A percentile compares a stretch with the other conserved stretches of the same genome.
These are phyloP conservation scores for Pagrus major DNA, from an alignment of 2,113 vertebrate genomes.

Conservation along the genomic window DNA sequence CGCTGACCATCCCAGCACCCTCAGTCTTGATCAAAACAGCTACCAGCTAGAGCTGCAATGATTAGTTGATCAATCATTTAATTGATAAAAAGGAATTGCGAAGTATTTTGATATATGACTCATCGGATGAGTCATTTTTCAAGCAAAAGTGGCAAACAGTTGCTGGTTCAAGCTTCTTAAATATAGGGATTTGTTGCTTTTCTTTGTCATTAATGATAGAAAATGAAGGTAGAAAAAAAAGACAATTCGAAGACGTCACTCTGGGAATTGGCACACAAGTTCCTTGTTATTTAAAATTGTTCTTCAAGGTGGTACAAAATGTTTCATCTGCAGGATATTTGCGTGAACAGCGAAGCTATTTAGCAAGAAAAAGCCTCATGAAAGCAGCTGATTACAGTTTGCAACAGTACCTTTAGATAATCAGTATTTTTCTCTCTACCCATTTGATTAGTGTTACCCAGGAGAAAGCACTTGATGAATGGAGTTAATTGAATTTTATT, in stretches of 20 bases:
- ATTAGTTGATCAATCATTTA: too few species aligned
- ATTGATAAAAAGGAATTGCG: too few species aligned
- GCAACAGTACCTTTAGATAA: not conserved
- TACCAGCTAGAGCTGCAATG: not conserved
- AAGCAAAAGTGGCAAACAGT: too few species aligned
- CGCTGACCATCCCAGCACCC: not conserved
- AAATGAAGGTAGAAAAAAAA: too few species aligned
- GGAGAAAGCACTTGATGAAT: not conserved
- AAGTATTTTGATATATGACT: too few species aligned
- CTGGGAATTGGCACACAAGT: too few species aligned
- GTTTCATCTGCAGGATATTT: constrained; percentile 20
- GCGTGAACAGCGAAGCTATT: constrained; percentile 37
- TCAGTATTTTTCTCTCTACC: constrained; percentile 1
- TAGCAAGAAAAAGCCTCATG: constrained; percentile 10
- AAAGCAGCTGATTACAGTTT: constrained; percentile 10
- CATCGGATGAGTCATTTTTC: too few species aligned
- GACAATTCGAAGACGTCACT: too few species aligned
- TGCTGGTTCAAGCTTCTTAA: too few species aligned
- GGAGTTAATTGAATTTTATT: not conserved
- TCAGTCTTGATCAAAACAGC: not conserved
- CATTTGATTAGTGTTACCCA: constrained; percentile 20
- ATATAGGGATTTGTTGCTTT: too few species aligned
- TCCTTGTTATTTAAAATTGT: constrained; percentile 36
- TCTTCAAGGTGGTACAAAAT: not conserved
- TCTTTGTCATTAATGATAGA: too few species aligned